A percentile compares a stretch with the other conserved stretches of the same genome.
Conservation (phyloP, 2,888 invertebrate species). For the Cordylochernes scorpioides region DNA sequence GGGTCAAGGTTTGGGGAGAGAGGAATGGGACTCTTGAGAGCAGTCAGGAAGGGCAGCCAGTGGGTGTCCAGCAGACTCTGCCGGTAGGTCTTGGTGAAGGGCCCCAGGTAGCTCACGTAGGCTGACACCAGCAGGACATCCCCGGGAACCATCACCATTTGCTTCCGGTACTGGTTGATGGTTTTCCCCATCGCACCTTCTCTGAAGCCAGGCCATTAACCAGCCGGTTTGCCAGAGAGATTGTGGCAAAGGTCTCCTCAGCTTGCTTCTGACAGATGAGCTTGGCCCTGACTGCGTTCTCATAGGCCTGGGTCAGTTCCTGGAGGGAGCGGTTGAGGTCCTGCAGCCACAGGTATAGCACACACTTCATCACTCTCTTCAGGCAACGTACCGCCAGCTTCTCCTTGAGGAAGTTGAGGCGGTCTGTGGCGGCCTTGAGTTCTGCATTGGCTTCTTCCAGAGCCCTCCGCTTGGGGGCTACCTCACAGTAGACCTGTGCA, state of each 20-base stretch:
- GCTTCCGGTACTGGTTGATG: conserved; percentile 44
- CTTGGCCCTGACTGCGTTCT: conserved; percentile 57
- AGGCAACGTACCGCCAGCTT: no score
- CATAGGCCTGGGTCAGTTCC: conserved; percentile 67
- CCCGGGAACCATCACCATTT: conserved; percentile 74
- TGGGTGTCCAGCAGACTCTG: conserved; percentile 58
- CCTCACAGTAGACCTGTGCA: conserved; percentile 69
- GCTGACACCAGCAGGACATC: conserved; percentile 76
- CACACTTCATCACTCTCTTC: no score
- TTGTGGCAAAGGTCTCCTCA: conserved; percentile 72
- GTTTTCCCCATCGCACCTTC: conserved; percentile 84
- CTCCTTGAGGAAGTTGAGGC: no score
- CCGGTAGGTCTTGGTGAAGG: conserved; percentile 78
- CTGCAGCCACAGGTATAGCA: no score
- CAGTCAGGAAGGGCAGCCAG: conserved; percentile 63
- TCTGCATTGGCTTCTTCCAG: conserved; percentile 74
- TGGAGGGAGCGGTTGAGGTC: conserved; percentile 62
- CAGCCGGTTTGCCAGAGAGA: conserved; percentile 68
- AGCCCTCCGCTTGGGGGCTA: conserved; percentile 78
- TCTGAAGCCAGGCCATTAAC: conserved; percentile 85
- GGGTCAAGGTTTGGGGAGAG: conserved; percentile 70
- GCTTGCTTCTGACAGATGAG: conserved; percentile 77
- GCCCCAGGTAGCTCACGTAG: conserved; percentile 86
- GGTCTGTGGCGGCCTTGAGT: conserved; percentile 60
- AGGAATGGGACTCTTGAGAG: conserved; percentile 46